Base-by-base conservation (phyloP, 2,797 vertebrate genomes). In the Hydrolagus colliei region DNA sequence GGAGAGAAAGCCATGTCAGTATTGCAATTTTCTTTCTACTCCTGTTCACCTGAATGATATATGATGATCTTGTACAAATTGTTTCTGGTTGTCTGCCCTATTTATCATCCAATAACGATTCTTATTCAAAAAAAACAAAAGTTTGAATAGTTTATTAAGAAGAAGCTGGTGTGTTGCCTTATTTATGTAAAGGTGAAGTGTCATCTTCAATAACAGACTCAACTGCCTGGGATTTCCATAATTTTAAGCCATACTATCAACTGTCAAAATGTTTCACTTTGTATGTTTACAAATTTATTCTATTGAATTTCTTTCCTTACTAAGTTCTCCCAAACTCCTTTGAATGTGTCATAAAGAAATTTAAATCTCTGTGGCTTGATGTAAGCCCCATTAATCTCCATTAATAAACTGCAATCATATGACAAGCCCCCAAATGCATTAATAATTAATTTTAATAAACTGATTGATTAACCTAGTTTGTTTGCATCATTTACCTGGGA, bases 31-130 rank as follows among this genome's bases (percentile, higher is more conserved):
- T 80, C 67, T 35, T 67, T 80, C 78, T 65, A 22, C 63, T 16
- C 78, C 14, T 41, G 16, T 35, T 71, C 10, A 68, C 41, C 79
- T 41, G 65, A 84, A 68, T 84, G 65, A 68, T 84, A 27, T 68
- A 84, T 59, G 63, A 6, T 68, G 13, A 67, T 68, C 79, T 52
- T 84, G 65, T 71, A 41, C 79, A 32, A 84, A 52, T 68, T 84
- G 35, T 84, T 27, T 18, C 13, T 10, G 1, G 32, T 18, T 41
- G 79, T 18, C 41, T 68, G 67, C 16, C 32, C 1, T 63, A 84
- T 84, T 71, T n/a, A 68, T 84, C 79, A 71, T 14, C 78, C 79
- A 84, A 68, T 84, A 84, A 84, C 71, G 65, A 84, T 71, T 27
- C 79, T 35, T 68, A 10, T 32, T 18, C 78, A 68, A 62, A 68